Base-by-base conservation (phyloP, 2,113 vertebrate genomes). In the Ranitomeya variabilis region DNA sequence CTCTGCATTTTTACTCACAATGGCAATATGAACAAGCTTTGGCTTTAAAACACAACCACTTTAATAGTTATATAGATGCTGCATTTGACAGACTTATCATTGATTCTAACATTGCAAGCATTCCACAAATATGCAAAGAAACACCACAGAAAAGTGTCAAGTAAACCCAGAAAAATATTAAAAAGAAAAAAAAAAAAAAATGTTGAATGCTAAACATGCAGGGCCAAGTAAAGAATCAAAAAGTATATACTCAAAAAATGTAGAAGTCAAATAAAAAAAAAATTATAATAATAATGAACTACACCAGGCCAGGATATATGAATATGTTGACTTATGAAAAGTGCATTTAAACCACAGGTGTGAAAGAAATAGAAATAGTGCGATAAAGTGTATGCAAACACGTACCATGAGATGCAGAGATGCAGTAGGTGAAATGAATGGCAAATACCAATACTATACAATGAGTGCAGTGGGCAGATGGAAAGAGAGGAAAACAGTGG, bases 361-460 rank as follows among this genome's bases (percentile, higher is more conserved):
- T 13, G 15, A 51, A 21, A 71, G 8, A n/a, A n/a, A 59, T 37
- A 88, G n/a, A 76, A 31, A 37, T 18, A 74, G 67, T 19, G 45
- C 15, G 37, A 76, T 23, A 87, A 91, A 91, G 76, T 71, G 91
- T 91, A 73, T 82, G 90, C 92, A 91, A 85, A 92, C 90, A 95
- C 92, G 92, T 93, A 95, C 93, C 93, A 95, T 94, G 93, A 95
- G 94, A 93, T 92, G 94, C 92, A 94, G 86, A 94, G 92, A 94
- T 92, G 93, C 94, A 91, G 93, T 94, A 94, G 93, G 92, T 94
- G 92, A 95, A 94, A 95, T 91, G 92, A 95, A 95, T 92, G 91
- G 93, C 93, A 93, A 94, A 94, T 94, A 94, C 91, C 92, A 95
- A 93, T 93, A 95, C 93, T 92, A 94, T 81, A 93, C 90, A 95